Evolutionary conservation across 2,888 invertebrate genomes (phyloP).

Genomic region (Drosophila glabriapex): DNA sequence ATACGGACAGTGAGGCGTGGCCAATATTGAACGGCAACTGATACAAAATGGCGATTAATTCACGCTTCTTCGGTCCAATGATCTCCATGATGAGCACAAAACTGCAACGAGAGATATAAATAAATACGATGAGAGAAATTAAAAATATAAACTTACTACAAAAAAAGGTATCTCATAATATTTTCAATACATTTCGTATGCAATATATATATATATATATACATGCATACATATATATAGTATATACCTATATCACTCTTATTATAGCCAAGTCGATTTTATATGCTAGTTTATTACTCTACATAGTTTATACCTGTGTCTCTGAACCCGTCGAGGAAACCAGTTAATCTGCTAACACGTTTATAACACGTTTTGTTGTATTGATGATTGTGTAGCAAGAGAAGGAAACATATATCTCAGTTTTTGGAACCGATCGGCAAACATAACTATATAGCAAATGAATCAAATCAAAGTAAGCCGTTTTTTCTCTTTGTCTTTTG

Average conservation of each 20-base stretch:
- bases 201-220: not conserved
- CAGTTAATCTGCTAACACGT: not conserved
- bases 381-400: not conserved
- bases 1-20: conserved; percentile 88
- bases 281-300: not conserved
- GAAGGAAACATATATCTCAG: not conserved
- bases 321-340: not conserved
- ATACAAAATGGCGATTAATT: conserved; percentile 87
- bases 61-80: conserved; percentile 87
- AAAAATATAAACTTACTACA: not conserved
- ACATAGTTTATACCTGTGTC: not conserved
- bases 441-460: not conserved
- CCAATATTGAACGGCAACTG: conserved; percentile 91
- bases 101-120: conserved; percentile 81
- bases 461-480: not conserved
- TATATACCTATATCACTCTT: not conserved
- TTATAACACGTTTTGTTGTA: not conserved
- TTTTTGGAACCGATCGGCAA: not conserved
- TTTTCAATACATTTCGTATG: not conserved
- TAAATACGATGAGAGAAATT: not conserved
- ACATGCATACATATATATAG: not conserved
- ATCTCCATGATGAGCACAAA: conserved; percentile 90
- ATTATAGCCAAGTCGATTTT: not conserved
- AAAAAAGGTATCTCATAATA: not conserved
- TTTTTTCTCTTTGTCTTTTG: not conserved